Evolutionary conservation across 2,113 vertebrate genomes (phyloP).

Genomic region (Ailurus styani): DNA sequence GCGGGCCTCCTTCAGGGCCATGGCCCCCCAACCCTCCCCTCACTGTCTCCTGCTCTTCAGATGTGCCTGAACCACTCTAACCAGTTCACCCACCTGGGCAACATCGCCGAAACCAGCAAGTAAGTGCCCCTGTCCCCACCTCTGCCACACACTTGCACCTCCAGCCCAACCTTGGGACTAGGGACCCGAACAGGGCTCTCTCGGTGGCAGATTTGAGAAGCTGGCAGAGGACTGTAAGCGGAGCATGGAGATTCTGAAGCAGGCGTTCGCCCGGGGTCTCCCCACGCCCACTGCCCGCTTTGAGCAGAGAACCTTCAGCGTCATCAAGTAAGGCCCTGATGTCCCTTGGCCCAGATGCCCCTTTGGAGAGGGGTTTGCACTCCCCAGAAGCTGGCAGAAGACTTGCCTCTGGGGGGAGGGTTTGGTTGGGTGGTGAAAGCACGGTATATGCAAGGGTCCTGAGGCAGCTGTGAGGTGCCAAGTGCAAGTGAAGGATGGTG

Average conservation of each 20-base stretch:
- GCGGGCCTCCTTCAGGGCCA: rapidly evolving
- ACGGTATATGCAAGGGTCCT: neutral
- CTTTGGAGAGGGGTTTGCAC: neutral
- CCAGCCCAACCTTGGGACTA: neutral
- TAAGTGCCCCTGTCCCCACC: slow-evolving; percentile 70
- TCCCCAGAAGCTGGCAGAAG: rapidly evolving
- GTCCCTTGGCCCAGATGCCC: neutral
- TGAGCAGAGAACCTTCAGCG: slow-evolving; percentile 91
- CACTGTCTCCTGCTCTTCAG: slow-evolving; percentile 72
- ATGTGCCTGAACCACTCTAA: slow-evolving; percentile 87
- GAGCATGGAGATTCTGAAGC: slow-evolving; percentile 87
- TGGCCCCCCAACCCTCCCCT: too few relatives aligned
- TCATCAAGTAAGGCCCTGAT: slow-evolving; percentile 83
- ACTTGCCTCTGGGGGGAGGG: neutral
- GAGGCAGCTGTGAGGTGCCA: neutral
- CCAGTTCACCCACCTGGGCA: slow-evolving; percentile 89
- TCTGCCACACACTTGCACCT: neutral
- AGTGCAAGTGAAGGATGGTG: neutral
- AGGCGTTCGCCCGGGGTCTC: slow-evolving; percentile 84
- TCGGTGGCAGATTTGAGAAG: slow-evolving; percentile 84
- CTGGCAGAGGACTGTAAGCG: slow-evolving; percentile 87
- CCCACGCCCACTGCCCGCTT: slow-evolving; percentile 85
- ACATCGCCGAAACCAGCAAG: slow-evolving; percentile 87
- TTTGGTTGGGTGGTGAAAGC: neutral
- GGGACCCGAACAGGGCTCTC: neutral